Evolutionary conservation across 2,888 invertebrate genomes (phyloP).

Genomic region (Seira musarum): DNA sequence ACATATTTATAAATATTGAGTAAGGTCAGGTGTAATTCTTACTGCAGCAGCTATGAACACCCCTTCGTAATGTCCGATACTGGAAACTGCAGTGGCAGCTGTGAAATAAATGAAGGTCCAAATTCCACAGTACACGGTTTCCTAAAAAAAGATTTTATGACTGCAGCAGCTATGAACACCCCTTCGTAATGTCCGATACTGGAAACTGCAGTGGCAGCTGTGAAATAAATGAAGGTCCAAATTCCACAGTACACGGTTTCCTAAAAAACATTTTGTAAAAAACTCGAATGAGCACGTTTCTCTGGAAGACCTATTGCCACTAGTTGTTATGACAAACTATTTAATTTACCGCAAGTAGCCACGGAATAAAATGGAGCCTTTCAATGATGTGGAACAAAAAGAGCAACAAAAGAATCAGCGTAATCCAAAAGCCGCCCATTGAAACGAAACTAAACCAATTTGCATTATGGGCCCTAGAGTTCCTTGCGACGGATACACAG

Average conservation of each 20-base stretch:
- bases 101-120: constrained; percentile 85
- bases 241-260: constrained; percentile 83
- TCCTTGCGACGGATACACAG: constrained; percentile 80
- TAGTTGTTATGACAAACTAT: too few species aligned
- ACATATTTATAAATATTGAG: background rate
- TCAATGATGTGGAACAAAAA: constrained; percentile 91
- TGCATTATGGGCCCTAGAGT: constrained; percentile 76
- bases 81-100: constrained; percentile 81
- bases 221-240: constrained; percentile 83
- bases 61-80: constrained; percentile 70
- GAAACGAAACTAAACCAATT: constrained; percentile 83
- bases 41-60: constrained; percentile 11
- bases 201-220: constrained; percentile 82
- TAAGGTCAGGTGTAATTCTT: too few species aligned
- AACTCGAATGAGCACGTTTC: constrained; percentile 83
- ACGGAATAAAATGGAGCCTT: constrained; percentile 87
- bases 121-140: constrained; percentile 82
- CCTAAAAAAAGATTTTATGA: constrained; percentile 75
- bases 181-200: constrained; percentile 73
- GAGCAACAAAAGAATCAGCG: constrained; percentile 82
- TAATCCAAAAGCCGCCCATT: constrained; percentile 81
- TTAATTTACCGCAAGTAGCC: constrained; percentile 89
- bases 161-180: constrained; percentile 82
- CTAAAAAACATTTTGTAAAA: constrained; percentile 77
- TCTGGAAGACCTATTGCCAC: too few species aligned